A percentile compares a stretch with the other conserved stretches of the same genome.
phyloP scores from a whole-genome alignment of 1,140 invertebrate species.

The Nymphalis io region DNA sequence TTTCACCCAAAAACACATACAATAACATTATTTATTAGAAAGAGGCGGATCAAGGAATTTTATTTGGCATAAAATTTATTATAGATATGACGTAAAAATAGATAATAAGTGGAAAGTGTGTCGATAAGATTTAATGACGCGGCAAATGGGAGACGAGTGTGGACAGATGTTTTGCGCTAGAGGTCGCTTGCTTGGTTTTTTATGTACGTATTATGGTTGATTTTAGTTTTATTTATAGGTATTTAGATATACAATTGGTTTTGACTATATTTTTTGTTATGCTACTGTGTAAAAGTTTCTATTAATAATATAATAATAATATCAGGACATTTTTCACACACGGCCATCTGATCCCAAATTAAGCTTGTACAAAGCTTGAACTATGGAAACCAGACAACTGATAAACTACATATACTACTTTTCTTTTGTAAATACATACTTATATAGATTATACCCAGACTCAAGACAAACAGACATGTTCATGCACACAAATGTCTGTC shows the following conservation, averaged over 20 bases:
- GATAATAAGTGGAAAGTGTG: slow-evolving; percentile 73
- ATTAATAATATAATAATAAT: no score
- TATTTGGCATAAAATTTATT: slow-evolving; percentile 71
- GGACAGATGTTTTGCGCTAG: slow-evolving; percentile 55
- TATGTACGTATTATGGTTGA: slow-evolving; percentile 14
- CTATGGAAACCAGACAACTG: no score
- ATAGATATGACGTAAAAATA: slow-evolving; percentile 61
- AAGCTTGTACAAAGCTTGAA: no score
- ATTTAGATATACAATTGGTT: background rate
- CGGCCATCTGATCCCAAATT: no score
- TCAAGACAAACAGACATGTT: no score
- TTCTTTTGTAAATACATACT: no score
- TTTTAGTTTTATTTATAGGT: slow-evolving; percentile 3
- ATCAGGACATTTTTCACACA: no score
- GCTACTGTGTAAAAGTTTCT: background rate
- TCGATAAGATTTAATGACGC: slow-evolving; percentile 59
- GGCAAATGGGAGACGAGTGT: slow-evolving; percentile 46
- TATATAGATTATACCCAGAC: no score
- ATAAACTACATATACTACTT: no score
- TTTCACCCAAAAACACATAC: slow-evolving; percentile 36
- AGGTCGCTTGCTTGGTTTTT: slow-evolving; percentile 23
- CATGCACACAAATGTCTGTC: no score
- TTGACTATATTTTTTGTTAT: background rate
- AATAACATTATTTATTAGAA: slow-evolving; percentile 57
- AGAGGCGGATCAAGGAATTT: slow-evolving; percentile 62